Evolutionary conservation across 2,888 invertebrate species (phyloP).

Genomic region (Acronicta aceris): DNA sequence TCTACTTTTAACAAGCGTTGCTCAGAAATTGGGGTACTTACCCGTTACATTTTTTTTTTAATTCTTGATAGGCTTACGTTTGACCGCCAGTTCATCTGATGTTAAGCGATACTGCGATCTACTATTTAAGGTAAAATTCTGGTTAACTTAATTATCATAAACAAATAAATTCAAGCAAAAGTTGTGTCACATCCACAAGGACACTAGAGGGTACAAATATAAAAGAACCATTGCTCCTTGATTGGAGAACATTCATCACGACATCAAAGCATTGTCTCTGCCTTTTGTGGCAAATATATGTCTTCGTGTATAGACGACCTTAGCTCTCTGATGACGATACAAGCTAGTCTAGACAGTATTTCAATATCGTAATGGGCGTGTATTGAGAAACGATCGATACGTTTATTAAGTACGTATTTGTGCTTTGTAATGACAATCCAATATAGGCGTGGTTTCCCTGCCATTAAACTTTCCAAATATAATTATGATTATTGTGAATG

Average conservation of each 20-base stretch:
- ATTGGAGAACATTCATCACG: constrained; percentile 12
- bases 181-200: no score
- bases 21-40: no score
- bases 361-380: constrained; percentile 11
- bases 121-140: no score
- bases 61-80: no score
- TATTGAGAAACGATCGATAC: constrained; percentile 1
- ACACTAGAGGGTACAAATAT: background rate
- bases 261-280: constrained; percentile 30
- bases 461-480: no score
- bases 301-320: background rate
- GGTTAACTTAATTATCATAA: background rate
- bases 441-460: no score
- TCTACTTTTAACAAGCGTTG: no score
- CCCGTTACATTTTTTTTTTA: no score
- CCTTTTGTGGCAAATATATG: constrained; percentile 1
- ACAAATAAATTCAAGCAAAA: background rate
- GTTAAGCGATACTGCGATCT: no score
- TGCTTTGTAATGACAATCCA: background rate
- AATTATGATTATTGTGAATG: no score
- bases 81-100: no score
- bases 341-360: constrained; percentile 4
- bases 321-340: background rate
- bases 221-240: constrained; percentile 1
- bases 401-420: constrained; percentile 1